Evolutionary conservation across 2,113 vertebrate genomes (phyloP).

Genomic region (Pterocles gutturalis): DNA sequence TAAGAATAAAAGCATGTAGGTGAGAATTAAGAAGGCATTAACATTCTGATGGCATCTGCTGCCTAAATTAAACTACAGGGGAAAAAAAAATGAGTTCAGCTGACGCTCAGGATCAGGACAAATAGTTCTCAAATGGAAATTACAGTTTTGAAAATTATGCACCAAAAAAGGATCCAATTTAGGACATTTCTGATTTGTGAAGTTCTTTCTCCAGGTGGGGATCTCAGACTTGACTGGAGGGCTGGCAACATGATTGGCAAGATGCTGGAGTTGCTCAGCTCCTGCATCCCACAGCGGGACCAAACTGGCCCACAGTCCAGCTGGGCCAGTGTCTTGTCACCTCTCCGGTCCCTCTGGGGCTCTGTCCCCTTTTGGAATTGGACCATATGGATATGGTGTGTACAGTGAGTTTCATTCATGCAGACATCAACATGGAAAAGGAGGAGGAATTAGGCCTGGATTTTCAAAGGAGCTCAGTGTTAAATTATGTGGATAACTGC

Average conservation of each 20-base stretch:
- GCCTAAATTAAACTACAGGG: conserved; percentile 72
- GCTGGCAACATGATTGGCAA: conserved; percentile 31
- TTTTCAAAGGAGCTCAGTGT: conserved; percentile 22
- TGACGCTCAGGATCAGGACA: conserved; percentile 69
- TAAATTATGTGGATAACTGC: conserved; percentile 54
- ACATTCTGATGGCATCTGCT: conserved; percentile 73
- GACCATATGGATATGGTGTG: background rate
- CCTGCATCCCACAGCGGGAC: background rate
- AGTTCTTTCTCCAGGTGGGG: conserved; percentile 68
- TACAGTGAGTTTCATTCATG: background rate
- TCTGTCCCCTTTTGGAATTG: background rate
- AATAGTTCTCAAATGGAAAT: conserved; percentile 72
- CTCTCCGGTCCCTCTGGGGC: background rate
- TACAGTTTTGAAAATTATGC: conserved; percentile 70
- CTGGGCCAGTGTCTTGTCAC: background rate
- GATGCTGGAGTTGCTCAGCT: background rate
- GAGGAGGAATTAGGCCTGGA: conserved; percentile 8
- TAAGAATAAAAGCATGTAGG: conserved; percentile 77
- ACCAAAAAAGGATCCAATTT: conserved; percentile 67
- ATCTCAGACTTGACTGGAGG: conserved; percentile 54
- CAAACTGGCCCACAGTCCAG: background rate
- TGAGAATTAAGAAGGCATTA: conserved; percentile 77
- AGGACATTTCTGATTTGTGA: conserved; percentile 69
- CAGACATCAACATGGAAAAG: background rate
- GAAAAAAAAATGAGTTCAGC: conserved; percentile 64